Evolutionary conservation across 35 echinoderm and acorn worm genomes (phyloP).

Genomic region (Anneissia japonica): DNA sequence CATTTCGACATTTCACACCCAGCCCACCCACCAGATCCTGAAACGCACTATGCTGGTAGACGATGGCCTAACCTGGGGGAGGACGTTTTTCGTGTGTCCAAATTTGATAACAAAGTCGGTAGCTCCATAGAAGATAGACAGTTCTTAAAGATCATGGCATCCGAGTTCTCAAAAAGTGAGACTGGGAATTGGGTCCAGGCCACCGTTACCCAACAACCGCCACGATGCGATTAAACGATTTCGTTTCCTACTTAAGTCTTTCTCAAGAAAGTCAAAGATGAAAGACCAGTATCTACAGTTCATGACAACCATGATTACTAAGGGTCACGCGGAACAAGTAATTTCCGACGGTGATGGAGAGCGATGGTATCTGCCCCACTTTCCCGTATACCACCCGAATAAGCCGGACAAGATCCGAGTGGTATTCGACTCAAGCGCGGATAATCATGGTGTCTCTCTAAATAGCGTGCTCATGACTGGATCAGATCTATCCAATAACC

Average conservation of each 20-base stretch:
- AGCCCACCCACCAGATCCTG: background rate
- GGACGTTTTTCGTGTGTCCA: background rate
- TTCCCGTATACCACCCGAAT: background rate
- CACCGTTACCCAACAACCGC: background rate
- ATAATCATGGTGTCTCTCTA: constrained; percentile 5
- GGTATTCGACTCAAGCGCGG: background rate
- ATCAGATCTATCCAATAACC: constrained; percentile 4
- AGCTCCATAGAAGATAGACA: background rate
- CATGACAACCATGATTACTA: constrained; percentile 10
- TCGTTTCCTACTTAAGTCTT: background rate
- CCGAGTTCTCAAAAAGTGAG: background rate
- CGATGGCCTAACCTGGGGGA: background rate
- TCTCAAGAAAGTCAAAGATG: background rate
- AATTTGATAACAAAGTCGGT: background rate
- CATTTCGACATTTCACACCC: background rate
- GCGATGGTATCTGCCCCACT: background rate
- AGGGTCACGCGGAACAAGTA: constrained; percentile 13
- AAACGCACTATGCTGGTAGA: no score
- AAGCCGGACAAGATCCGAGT: constrained; percentile 8
- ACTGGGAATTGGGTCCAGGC: background rate
- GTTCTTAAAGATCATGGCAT: background rate
- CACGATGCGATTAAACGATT: background rate
- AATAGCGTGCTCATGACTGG: constrained; percentile 11
- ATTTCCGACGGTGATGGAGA: background rate
- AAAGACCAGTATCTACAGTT: constrained; percentile 20